These are phyloP conservation scores for Artemia sinica DNA, from an alignment of 2,888 invertebrate species.

Conservation along the genomic window DNA sequence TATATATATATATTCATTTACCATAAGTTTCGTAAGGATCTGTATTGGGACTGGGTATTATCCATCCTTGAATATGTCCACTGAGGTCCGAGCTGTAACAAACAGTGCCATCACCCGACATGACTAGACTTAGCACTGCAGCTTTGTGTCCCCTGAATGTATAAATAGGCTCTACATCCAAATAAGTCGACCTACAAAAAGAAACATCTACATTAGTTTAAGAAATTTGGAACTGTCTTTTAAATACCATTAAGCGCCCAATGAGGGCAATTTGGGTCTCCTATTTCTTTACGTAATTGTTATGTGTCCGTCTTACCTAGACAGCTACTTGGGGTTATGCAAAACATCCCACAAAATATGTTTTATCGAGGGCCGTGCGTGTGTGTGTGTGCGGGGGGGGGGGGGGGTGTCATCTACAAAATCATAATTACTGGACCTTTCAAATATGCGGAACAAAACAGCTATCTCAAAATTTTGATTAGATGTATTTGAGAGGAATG, in stretches of 20 bases:
- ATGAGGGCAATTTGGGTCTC: slow-evolving; percentile 21
- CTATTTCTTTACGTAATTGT: slow-evolving; percentile 19
- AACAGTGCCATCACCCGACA: slow-evolving; percentile 78
- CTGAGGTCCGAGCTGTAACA: slow-evolving; percentile 91
- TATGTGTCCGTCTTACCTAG: too few relatives aligned
- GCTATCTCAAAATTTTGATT: too few relatives aligned
- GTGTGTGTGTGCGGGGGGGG: too few relatives aligned
- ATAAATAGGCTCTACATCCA: slow-evolving; percentile 95
- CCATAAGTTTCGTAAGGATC: slow-evolving; percentile 91
- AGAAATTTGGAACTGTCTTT: neutral
- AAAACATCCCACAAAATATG: too few relatives aligned
- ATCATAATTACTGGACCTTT: too few relatives aligned
- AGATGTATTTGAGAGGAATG: too few relatives aligned
- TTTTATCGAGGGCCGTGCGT: too few relatives aligned
- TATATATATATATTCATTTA: slow-evolving; percentile 28
- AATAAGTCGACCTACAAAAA: slow-evolving; percentile 51
- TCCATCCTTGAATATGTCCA: slow-evolving; percentile 89
- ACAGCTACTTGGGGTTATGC: too few relatives aligned
- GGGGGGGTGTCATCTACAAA: too few relatives aligned
- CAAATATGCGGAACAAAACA: too few relatives aligned
- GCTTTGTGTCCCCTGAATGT: slow-evolving; percentile 93
- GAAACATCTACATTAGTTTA: slow-evolving; percentile 15
- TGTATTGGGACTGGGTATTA: slow-evolving; percentile 73
- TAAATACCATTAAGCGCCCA: too few relatives aligned
- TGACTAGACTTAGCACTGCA: slow-evolving; percentile 81